Evolutionary conservation across 2,888 invertebrate species (phyloP).

Genomic region (Cyrtodaria siliqua): DNA sequence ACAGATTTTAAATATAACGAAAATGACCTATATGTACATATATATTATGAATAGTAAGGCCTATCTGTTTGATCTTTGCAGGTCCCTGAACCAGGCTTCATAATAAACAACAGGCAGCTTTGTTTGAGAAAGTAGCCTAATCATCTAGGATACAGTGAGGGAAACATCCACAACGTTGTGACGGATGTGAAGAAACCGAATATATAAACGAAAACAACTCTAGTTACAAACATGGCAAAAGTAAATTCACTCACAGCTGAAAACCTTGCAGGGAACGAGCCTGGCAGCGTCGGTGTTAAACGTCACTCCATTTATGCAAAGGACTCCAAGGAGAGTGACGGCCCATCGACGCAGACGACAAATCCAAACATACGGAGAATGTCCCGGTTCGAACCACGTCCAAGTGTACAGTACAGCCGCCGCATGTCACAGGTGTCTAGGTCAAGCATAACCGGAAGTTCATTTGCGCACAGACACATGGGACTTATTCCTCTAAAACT

Average conservation of each 20-base stretch:
- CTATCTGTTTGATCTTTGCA: too few species aligned
- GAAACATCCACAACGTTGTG: too few species aligned
- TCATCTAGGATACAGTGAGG: too few species aligned
- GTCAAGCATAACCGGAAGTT: conserved; percentile 76
- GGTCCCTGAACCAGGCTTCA: too few species aligned
- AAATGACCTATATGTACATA: too few species aligned
- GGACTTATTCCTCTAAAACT: conserved; percentile 67
- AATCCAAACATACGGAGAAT: conserved; percentile 74
- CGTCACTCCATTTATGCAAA: conserved; percentile 49
- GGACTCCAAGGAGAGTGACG: conserved; percentile 40
- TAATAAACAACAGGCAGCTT: too few species aligned
- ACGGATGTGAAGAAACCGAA: too few species aligned
- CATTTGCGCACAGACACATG: conserved; percentile 68
- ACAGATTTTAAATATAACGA: too few species aligned
- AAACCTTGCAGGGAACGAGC: conserved; percentile 37
- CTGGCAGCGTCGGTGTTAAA: conserved; percentile 28
- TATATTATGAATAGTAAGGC: too few species aligned
- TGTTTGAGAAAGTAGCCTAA: too few species aligned
- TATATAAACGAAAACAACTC: too few species aligned
- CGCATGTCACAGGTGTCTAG: conserved; percentile 76
- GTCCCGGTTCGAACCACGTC: conserved; percentile 72
- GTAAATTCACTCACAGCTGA: conserved; percentile 49
- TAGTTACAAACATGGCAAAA: conserved; percentile 42
- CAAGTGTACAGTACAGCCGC: conserved; percentile 75
- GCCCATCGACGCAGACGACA: conserved; percentile 30